Percentiles rank a stretch among this genome's conserved stretches.
Evolutionary conservation across 30 jellyfish, hydroid and myxozoan genomes (phyloP).

Genomic region (Aurelia coerulea): DNA sequence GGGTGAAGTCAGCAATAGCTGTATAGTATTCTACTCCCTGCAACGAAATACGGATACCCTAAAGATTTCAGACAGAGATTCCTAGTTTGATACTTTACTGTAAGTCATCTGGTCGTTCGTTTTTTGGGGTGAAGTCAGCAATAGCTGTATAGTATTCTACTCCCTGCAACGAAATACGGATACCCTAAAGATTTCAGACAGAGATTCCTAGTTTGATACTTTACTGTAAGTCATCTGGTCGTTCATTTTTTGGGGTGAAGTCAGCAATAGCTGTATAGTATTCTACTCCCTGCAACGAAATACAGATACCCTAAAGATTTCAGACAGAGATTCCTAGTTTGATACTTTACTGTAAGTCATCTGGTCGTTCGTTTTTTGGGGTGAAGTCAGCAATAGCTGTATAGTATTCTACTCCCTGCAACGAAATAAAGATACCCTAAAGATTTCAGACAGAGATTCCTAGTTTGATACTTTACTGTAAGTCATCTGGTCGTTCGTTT

Average conservation of each 20-base stretch:
- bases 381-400: constrained; percentile 79
- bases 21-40: constrained; percentile 72
- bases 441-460: too few relatives aligned
- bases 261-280: constrained; percentile 78
- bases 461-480: too few relatives aligned
- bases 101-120: constrained; percentile 59
- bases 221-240: constrained; percentile 63
- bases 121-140: constrained; percentile 78
- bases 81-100: too few relatives aligned
- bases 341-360: constrained; percentile 57
- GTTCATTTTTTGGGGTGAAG: constrained; percentile 62
- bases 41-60: background rate
- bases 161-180: constrained; percentile 23
- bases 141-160: constrained; percentile 73
- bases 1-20: constrained; percentile 84
- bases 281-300: constrained; percentile 58
- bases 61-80: too few relatives aligned
- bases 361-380: constrained; percentile 64
- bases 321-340: too few relatives aligned
- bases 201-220: too few relatives aligned
- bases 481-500: constrained; percentile 54
- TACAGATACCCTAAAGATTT: too few relatives aligned
- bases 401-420: constrained; percentile 72
- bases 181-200: too few relatives aligned
- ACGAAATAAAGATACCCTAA: background rate